These are phyloP conservation scores for Alviniconcha strummeri DNA, from an alignment of 2,888 invertebrate genomes.

Conservation along the genomic window DNA sequence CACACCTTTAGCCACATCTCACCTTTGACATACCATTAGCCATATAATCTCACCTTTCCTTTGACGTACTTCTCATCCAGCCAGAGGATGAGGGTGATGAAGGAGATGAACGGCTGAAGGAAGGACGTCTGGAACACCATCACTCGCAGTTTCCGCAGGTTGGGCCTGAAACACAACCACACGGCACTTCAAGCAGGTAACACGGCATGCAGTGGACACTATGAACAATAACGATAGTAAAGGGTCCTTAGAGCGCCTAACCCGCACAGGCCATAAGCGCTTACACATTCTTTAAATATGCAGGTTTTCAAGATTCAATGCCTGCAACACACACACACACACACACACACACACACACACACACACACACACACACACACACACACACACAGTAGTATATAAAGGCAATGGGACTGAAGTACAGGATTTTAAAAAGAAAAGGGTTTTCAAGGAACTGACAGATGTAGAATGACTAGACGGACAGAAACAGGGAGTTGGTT, in stretches of 20 bases:
- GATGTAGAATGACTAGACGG: too few relatives aligned
- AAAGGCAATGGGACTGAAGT: too few relatives aligned
- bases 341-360: not conserved
- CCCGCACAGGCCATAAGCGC: not conserved
- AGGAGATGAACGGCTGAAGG: conserved; percentile 27
- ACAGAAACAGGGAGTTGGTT: too few relatives aligned
- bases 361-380: not conserved
- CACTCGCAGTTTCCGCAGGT: conserved; percentile 23
- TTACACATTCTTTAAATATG: too few relatives aligned
- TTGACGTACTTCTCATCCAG: conserved; percentile 33
- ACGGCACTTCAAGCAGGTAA: too few relatives aligned
- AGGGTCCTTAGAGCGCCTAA: not conserved
- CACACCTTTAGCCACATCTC: too few relatives aligned
- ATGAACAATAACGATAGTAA: not conserved
- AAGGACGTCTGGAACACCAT: conserved; percentile 37
- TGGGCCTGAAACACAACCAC: conserved; percentile 16
- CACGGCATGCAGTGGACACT: too few relatives aligned
- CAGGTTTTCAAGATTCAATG: too few relatives aligned
- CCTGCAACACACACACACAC: not conserved
- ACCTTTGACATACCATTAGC: too few relatives aligned
- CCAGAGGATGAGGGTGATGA: conserved; percentile 36
- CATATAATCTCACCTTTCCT: conserved; percentile 25
- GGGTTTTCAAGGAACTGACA: too few relatives aligned
- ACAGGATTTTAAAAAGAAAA: too few relatives aligned
- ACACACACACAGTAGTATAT: not conserved